Evolutionary conservation across 1,140 invertebrate species (phyloP), one percentile per base, ranked within the genome.

Genomic region (Wasmannia auropunctata): DNA sequence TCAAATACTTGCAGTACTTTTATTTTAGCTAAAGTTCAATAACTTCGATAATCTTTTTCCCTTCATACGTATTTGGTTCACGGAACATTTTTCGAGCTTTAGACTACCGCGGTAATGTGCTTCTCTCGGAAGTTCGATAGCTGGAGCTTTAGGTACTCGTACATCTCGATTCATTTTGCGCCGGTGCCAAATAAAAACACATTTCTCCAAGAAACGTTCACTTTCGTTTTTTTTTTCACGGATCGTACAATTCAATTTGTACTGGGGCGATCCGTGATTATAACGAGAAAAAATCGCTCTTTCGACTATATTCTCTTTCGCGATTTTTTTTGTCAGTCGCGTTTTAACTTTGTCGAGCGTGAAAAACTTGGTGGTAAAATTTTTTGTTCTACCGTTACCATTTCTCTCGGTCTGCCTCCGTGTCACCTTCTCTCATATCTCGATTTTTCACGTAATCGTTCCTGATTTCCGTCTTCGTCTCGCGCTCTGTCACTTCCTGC

Each of bases 281-380:
- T n/a, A 40, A 80, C 46, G 8, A 14, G 43, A 51, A 54, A 54
- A 40, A 67, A 51, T 80, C 19, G 37, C 31, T n/a, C 31, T 63
- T 22, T 51, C 22, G 28, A 49, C 54, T 4, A 6, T n/a, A 11
- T 63, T 49, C 10, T 11, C 3, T 49, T 37, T 43, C n/a, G 19
- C 25, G 46, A 80, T 54, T 40, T 25, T 54, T 54, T n/a, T n/a
- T n/a, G n/a, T n/a, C 46, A 25, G 69, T 37, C 22, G 16, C 16
- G 14, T 31, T 28, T 51, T 37, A 70, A 60, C 40, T 69, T 54
- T 14, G 11, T 75, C 60, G 3, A 34, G 3, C 51, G 31, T 65
- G 58, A 87, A 69, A 40, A 46, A 56, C 51, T 79, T 54, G n/a
- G 16, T 60, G 72, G 31, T 49, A 79, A 34, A 77, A 58, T 43